phyloP scores from a whole-genome alignment of 2,797 vertebrate genomes.

The Siniperca obscura region DNA sequence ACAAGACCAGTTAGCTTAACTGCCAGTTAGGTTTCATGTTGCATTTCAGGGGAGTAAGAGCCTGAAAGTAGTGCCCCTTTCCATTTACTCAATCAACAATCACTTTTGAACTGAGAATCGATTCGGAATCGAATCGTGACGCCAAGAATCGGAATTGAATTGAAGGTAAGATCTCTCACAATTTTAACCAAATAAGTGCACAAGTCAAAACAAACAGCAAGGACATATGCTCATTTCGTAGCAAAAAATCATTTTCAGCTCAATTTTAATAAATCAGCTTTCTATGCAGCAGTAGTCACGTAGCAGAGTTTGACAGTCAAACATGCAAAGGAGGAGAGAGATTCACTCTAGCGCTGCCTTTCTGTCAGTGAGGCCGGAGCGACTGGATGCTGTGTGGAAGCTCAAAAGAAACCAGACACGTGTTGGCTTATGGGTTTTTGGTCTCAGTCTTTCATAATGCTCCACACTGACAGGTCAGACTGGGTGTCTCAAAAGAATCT shows the following conservation, averaged over 20 bases:
- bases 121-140: neutral
- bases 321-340: no score
- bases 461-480: constrained; percentile 22
- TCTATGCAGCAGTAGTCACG: neutral
- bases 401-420: constrained; percentile 25
- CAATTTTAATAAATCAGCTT: neutral
- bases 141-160: neutral
- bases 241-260: neutral
- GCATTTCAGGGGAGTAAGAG: no score
- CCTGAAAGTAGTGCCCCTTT: no score
- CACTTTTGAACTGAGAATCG: no score
- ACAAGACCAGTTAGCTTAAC: no score
- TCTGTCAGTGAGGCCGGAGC: neutral
- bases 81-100: no score
- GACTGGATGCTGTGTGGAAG: neutral
- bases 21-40: no score
- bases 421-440: constrained; percentile 27
- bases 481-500: no score
- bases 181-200: no score
- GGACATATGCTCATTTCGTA: neutral
- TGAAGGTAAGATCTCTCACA: no score
- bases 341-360: neutral
- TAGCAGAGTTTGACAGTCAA: neutral
- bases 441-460: constrained; percentile 48
- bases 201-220: no score